Conservation (phyloP, 2,797 vertebrate genomes). For the Gymnothorax javanicus region DNA sequence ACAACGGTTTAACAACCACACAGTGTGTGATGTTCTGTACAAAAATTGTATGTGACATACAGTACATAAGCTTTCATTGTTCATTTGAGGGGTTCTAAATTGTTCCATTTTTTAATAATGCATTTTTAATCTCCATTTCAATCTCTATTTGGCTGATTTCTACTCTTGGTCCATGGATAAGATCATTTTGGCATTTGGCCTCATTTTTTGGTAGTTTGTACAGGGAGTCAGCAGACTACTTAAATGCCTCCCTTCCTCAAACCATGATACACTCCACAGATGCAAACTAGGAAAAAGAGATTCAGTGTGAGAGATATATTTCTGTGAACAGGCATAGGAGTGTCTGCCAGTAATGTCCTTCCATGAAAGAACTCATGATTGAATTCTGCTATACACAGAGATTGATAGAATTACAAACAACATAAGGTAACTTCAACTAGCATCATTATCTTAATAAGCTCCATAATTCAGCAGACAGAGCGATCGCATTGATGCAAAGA, state of each 20-base stretch:
- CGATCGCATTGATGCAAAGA: constrained; percentile 22
- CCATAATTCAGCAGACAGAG: constrained; percentile 39
- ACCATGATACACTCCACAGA: neutral
- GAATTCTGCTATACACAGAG: constrained; percentile 12
- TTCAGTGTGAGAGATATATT: neutral
- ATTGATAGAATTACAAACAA: constrained; percentile 36
- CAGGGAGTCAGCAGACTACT: neutral
- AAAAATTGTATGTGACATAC: too few relatives aligned
- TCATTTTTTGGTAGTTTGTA: neutral
- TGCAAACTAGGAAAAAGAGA: neutral
- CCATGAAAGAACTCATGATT: constrained; percentile 13
- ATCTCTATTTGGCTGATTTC: neutral
- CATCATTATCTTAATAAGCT: constrained; percentile 37
- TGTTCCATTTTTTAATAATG: too few relatives aligned
- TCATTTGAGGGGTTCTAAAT: too few relatives aligned
- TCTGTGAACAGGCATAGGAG: constrained; percentile 12
- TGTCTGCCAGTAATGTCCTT: neutral
- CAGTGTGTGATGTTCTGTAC: too few relatives aligned
- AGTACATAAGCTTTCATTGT: too few relatives aligned
- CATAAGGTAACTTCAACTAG: constrained; percentile 39
- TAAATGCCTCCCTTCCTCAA: neutral
- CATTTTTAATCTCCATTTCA: too few relatives aligned
- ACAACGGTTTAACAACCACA: too few relatives aligned
- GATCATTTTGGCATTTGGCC: neutral
- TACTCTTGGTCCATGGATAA: neutral